These are phyloP conservation scores for Siderastrea siderea DNA, from an alignment of 92 coral and sea anemone species.

Conservation along the genomic window DNA sequence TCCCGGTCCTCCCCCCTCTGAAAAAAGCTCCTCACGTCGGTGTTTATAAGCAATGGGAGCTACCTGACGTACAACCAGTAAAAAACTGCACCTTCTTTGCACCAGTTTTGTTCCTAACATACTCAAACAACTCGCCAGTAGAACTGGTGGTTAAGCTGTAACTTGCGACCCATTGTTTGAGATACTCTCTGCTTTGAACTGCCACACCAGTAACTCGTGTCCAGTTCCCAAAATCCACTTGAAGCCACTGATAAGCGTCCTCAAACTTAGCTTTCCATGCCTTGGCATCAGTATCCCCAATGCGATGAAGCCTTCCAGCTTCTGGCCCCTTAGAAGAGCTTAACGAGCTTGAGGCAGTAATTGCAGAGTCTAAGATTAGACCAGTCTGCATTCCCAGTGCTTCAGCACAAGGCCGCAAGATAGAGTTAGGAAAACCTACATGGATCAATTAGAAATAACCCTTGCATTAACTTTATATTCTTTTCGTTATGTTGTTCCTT, in stretches of 20 bases:
- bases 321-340: background rate
- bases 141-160: background rate
- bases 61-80: background rate
- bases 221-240: no score
- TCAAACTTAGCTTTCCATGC: background rate
- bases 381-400: background rate
- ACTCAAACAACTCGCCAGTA: background rate
- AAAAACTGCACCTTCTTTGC: background rate
- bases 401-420: background rate
- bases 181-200: background rate
- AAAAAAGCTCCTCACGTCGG: no score
- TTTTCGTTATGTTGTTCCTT: no score
- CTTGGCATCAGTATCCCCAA: background rate
- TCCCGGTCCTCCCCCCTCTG: no score
- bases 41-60: no score
- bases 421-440: background rate
- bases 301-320: background rate
- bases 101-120: background rate
- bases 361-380: background rate
- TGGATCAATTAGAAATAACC: background rate
- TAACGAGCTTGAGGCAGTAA: background rate
- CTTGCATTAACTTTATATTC: no score
- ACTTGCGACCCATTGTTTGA: background rate
- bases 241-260: background rate
- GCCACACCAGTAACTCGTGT: background rate